Conservation (phyloP, 2,113 vertebrate species). For the Chlorodrepanis virens region DNA sequence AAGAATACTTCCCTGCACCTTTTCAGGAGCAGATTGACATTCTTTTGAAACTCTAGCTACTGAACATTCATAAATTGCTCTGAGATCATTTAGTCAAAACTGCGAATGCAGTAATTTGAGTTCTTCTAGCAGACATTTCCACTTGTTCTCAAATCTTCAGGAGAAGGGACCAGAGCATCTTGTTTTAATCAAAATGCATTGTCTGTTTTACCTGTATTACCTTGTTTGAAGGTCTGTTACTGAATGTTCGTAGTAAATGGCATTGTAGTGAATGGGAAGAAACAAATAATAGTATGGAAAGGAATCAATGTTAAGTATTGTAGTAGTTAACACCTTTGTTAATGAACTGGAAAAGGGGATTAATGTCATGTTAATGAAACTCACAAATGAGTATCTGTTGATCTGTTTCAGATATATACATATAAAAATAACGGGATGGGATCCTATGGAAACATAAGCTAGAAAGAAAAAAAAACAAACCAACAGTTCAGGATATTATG, state of each 20-base stretch:
- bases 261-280: background rate
- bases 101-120: background rate
- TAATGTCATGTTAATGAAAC: background rate
- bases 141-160: background rate
- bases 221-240: background rate
- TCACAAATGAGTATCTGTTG: background rate
- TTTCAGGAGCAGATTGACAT: background rate
- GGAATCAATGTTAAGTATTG: background rate
- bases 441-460: background rate
- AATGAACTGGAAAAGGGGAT: constrained; percentile 6
- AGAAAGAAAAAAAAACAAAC: background rate
- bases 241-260: background rate
- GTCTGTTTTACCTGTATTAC: background rate
- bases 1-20: background rate
- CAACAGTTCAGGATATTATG: background rate
- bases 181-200: background rate
- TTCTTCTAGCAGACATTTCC: background rate
- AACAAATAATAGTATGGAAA: background rate
- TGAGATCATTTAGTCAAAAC: background rate
- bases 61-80: background rate
- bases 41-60: background rate
- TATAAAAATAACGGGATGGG: background rate
- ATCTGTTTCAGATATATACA: background rate
- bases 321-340: background rate
- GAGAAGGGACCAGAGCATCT: background rate